phyloP scores from a whole-genome alignment of 2,888 invertebrate genomes.

The Catocala sponsa region DNA sequence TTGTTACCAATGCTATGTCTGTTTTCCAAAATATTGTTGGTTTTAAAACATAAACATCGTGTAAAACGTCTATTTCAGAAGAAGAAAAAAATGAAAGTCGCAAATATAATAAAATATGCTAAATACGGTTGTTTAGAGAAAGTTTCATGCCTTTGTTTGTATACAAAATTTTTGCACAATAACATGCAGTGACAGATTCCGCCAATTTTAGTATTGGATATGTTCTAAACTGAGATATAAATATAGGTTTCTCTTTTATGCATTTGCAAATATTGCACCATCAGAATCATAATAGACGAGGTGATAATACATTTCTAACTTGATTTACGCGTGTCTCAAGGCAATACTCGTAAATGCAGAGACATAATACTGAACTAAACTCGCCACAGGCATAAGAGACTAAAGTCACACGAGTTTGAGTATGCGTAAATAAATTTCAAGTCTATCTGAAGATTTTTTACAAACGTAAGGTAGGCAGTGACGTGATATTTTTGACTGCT shows the following conservation, averaged over 20 bases:
- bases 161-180: conserved; percentile 40
- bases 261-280: conserved; percentile 13
- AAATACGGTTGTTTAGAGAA: conserved; percentile 51
- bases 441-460: too few relatives aligned
- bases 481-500: too few relatives aligned
- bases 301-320: conserved; percentile 16
- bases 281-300: not conserved
- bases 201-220: conserved; percentile 28
- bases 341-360: too few relatives aligned
- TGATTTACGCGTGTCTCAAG: conserved; percentile 21
- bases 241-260: conserved; percentile 28
- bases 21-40: conserved; percentile 47
- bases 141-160: conserved; percentile 41
- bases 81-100: conserved; percentile 56
- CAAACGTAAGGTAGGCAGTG: too few relatives aligned
- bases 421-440: too few relatives aligned
- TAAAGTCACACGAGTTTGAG: too few relatives aligned
- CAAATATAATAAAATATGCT: conserved; percentile 41
- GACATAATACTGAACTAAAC: too few relatives aligned
- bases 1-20: conserved; percentile 50
- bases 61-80: conserved; percentile 47
- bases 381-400: too few relatives aligned
- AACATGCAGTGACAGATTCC: conserved; percentile 35
- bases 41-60: conserved; percentile 49
- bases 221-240: conserved; percentile 11